phyloP scores from a whole-genome alignment of 2,888 invertebrate genomes.

The Harpagoxenus sublaevis region DNA sequence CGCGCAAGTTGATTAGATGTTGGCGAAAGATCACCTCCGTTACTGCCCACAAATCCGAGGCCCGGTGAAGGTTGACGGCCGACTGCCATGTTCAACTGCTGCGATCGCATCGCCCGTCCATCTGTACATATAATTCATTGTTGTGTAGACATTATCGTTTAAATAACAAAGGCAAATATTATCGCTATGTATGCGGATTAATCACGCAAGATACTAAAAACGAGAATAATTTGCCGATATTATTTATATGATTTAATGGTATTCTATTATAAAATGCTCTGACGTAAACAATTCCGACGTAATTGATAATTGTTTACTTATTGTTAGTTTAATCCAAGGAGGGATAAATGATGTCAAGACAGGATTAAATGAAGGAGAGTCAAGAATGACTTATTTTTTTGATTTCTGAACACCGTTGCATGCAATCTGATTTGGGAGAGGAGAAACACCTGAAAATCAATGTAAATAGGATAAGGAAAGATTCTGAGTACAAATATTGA shows the following conservation, averaged over 20 bases:
- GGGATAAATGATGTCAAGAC: conserved; percentile 62
- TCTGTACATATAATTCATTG: conserved; percentile 77
- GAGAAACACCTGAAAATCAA: conserved; percentile 75
- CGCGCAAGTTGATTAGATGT: conserved; percentile 93
- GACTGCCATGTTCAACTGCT: conserved; percentile 82
- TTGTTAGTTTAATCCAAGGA: conserved; percentile 64
- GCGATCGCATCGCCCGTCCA: conserved; percentile 85
- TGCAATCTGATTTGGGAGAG: conserved; percentile 76
- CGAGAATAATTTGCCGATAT: not conserved
- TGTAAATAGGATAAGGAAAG: conserved; percentile 39
- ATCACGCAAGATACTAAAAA: not conserved
- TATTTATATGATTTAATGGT: not conserved
- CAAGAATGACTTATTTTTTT: conserved; percentile 73
- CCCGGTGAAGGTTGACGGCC: conserved; percentile 83
- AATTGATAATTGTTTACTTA: conserved; percentile 69
- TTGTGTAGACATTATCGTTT: conserved; percentile 41
- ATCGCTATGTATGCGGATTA: not conserved
- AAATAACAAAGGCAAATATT: conserved; percentile 1
- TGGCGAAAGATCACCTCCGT: conserved; percentile 89
- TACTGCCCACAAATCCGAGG: conserved; percentile 80
- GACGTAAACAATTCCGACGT: conserved; percentile 46
- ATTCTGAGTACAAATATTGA: not conserved
- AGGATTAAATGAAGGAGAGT: conserved; percentile 66
- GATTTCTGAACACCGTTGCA: conserved; percentile 79
- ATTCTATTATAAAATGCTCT: conserved; percentile 5